These are phyloP conservation scores for Leptura quadrifasciata DNA, from an alignment of 2,888 invertebrate species.

Conservation along the genomic window DNA sequence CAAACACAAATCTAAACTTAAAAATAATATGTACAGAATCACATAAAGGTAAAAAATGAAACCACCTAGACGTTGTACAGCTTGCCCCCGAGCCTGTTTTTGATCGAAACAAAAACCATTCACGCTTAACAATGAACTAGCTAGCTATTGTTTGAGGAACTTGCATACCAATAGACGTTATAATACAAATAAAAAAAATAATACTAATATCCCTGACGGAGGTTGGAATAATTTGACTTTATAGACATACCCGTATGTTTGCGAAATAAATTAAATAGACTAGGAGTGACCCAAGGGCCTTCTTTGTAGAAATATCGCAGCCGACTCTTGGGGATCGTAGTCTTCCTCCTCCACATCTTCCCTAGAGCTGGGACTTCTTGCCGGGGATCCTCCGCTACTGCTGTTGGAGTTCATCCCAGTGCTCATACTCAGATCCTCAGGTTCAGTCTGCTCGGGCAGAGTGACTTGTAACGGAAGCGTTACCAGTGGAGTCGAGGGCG, in stretches of 20 bases:
- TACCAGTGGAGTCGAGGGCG: conserved; percentile 71
- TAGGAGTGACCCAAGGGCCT: conserved; percentile 65
- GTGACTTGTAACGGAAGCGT: conserved; percentile 68
- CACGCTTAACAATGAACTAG: conserved; percentile 57
- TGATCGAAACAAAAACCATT: conserved; percentile 56
- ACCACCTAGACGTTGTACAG: conserved; percentile 30
- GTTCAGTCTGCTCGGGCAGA: conserved; percentile 91
- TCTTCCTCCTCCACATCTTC: conserved; percentile 75
- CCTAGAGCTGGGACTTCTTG: conserved; percentile 71
- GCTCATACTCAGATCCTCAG: conserved; percentile 90
- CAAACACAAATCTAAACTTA: conserved; percentile 11
- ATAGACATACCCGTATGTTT: conserved; percentile 62
- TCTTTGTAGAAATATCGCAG: conserved; percentile 75
- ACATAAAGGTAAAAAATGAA: conserved; percentile 10
- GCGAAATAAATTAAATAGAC: conserved; percentile 55
- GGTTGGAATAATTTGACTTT: conserved; percentile 55
- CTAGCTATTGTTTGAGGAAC: conserved; percentile 70
- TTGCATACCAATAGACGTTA: conserved; percentile 70
- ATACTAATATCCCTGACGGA: conserved; percentile 63
- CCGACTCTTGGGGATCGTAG: conserved; percentile 76
- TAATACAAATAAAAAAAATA: conserved; percentile 63
- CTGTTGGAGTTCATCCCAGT: conserved; percentile 75
- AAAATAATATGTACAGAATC: conserved; percentile 24
- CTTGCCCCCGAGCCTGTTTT: conserved; percentile 45
- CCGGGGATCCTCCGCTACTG: conserved; percentile 74